phyloP scores from a whole-genome alignment of 2,888 invertebrate genomes.

The Nymphalis c-album region DNA sequence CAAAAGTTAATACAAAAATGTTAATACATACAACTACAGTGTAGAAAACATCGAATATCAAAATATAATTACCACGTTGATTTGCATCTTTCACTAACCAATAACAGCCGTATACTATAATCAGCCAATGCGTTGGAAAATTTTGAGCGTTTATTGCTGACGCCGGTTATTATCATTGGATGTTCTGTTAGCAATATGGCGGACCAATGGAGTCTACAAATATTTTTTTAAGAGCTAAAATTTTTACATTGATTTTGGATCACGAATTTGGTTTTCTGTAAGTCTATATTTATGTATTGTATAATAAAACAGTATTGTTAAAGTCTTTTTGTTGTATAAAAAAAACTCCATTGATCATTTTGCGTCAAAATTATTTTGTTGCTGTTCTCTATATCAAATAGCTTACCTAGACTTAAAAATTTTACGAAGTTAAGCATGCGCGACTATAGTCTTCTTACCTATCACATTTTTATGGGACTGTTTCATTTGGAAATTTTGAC shows the following conservation, averaged over 20 bases:
- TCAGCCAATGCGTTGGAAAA: constrained; percentile 75
- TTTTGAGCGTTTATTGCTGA: constrained; percentile 66
- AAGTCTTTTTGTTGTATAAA: background rate
- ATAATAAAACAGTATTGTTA: background rate
- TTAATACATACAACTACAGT: constrained; percentile 71
- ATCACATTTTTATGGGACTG: constrained; percentile 47
- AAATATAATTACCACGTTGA: constrained; percentile 79
- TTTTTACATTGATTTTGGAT: background rate
- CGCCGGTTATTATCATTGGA: constrained; percentile 48
- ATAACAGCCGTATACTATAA: constrained; percentile 80
- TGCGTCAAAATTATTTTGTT: constrained; percentile 15
- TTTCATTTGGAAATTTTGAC: constrained; percentile 24
- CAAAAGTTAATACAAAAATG: constrained; percentile 65
- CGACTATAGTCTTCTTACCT: constrained; percentile 40
- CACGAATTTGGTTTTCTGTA: background rate
- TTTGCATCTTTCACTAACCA: constrained; percentile 80
- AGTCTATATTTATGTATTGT: background rate
- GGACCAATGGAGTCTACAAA: constrained; percentile 10
- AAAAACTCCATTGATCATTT: constrained; percentile 16
- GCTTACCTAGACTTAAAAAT: constrained; percentile 33
- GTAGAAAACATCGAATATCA: constrained; percentile 81
- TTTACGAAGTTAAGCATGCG: constrained; percentile 29
- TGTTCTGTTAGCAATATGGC: constrained; percentile 11
- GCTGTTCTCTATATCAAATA: constrained; percentile 37
- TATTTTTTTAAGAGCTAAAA: background rate